Evolutionary conservation across 2,888 invertebrate genomes (phyloP).

Genomic region (Mactromeris polynyma): DNA sequence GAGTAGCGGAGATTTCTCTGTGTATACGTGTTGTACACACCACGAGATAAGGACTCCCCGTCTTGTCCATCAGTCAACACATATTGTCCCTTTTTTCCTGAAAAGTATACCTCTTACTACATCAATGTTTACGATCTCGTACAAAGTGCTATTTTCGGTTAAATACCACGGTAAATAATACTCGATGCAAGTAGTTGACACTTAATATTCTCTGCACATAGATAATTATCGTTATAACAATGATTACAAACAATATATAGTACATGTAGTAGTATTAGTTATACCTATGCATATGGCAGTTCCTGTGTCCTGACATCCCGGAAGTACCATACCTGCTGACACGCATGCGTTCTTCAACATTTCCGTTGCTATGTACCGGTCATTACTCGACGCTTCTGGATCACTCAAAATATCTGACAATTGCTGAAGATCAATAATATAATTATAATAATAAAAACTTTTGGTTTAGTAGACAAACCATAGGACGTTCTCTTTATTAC

Average conservation of each 20-base stretch:
- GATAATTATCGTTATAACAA: too few species aligned
- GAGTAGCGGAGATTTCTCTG: slow-evolving; percentile 86
- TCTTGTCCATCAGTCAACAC: slow-evolving; percentile 87
- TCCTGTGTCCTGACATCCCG: slow-evolving; percentile 87
- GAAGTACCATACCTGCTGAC: slow-evolving; percentile 87
- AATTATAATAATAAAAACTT: too few species aligned
- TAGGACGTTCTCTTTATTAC: too few species aligned
- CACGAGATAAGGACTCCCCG: slow-evolving; percentile 85
- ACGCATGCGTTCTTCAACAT: slow-evolving; percentile 87
- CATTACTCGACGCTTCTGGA: slow-evolving; percentile 86
- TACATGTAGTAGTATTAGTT: too few species aligned
- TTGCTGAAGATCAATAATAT: slow-evolving; percentile 77
- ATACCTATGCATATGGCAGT: slow-evolving; percentile 87
- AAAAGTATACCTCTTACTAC: neutral
- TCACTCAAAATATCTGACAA: slow-evolving; percentile 86
- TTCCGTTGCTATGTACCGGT: slow-evolving; percentile 86
- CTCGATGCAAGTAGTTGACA: too few species aligned
- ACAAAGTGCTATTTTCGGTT: too few species aligned
- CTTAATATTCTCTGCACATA: too few species aligned
- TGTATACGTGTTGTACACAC: slow-evolving; percentile 87
- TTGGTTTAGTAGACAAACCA: too few species aligned
- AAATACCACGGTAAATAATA: too few species aligned
- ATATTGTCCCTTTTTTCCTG: slow-evolving; percentile 87
- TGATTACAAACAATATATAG: too few species aligned
- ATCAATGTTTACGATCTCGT: neutral